Base-by-base conservation (phyloP, 2,797 vertebrate species). In the Rhinatrema bivittatum region DNA sequence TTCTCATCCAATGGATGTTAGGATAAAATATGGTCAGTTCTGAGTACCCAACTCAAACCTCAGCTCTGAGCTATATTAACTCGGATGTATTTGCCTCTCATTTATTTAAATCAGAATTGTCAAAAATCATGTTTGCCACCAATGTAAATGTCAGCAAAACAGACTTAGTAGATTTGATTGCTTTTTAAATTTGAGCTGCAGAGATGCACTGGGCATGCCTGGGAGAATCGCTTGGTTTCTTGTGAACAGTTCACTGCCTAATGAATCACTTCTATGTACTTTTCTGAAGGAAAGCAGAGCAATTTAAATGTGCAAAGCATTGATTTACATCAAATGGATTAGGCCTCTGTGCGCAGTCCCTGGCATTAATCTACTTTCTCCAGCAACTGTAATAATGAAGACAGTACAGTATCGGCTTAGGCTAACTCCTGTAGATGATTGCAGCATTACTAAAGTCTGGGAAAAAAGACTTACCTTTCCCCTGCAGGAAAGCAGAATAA, bases 291-390 rank as follows among this genome's bases (percentile, higher is more conserved):
- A 79, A 78, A 72, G 63, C 60, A 60, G 61, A 56, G 55, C 61
- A 62, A 68, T 71, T 77, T 72, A 75, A 82, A 74, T 78, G 65
- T 68, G 69, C 60, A 53, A 8, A 57, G 60, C 68, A 70, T 76
- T 81, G 78, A 79, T 84, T 83, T 83, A 70, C 66, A 62, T 71
- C 68, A 74, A 70, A 77, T 79, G 48, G 74, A 76, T 78, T 70
- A 74, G 68, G 37, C 67, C 61, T 72, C 46, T 51, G 68, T 78
- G 71, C 65, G 72, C 68, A 65, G 64, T 76, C 61, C 48, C 53
- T 64, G 56, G 68, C 60, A 74, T 74, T 77, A 71, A 77, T 76
- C 76, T 65, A 57, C 59, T 74, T 77, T 70, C 45, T 65, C 32
- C 48, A 36, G 42, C 63, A 60, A 70, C 51, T 57, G 20, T 62